phyloP scores from a whole-genome alignment of 2,888 invertebrate species.

The Agapetus fuscipes region DNA sequence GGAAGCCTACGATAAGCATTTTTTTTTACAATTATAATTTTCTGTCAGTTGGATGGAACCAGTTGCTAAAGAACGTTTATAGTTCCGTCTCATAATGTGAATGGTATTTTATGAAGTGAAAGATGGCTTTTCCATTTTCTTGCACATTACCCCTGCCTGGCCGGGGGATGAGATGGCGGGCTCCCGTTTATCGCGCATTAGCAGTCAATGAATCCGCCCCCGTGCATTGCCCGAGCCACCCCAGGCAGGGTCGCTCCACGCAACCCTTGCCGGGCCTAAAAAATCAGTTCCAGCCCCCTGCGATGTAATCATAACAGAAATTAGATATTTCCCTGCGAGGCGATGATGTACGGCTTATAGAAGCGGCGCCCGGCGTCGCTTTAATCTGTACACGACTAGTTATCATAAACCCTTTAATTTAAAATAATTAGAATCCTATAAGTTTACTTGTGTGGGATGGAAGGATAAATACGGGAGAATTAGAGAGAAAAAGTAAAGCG shows the following conservation, averaged over 20 bases:
- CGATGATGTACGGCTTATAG: conserved; percentile 19
- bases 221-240: conserved; percentile 12
- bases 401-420: too few relatives aligned
- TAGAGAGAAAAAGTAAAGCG: too few relatives aligned
- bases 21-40: too few relatives aligned
- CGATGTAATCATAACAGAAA: conserved; percentile 22
- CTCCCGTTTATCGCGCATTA: conserved; percentile 27
- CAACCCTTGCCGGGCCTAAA: conserved; percentile 19
- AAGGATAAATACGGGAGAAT: too few relatives aligned
- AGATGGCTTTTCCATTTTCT: not conserved
- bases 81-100: too few relatives aligned
- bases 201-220: conserved; percentile 25
- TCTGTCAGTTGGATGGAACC: too few relatives aligned
- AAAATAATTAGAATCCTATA: too few relatives aligned
- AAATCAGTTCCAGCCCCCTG: conserved; percentile 16
- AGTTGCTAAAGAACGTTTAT: too few relatives aligned
- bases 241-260: not conserved
- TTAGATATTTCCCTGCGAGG: conserved; percentile 24
- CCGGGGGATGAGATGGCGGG: conserved; percentile 8
- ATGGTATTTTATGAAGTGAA: too few relatives aligned
- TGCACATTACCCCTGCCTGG: not conserved
- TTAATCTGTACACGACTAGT: too few relatives aligned
- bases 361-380: conserved; percentile 9
- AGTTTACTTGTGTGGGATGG: too few relatives aligned
- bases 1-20: too few relatives aligned